A percentile compares a stretch with the other conserved stretches of the same genome.
Evolutionary conservation across 2,888 invertebrate genomes (phyloP).

Genomic region (Blastobasis adustella): DNA sequence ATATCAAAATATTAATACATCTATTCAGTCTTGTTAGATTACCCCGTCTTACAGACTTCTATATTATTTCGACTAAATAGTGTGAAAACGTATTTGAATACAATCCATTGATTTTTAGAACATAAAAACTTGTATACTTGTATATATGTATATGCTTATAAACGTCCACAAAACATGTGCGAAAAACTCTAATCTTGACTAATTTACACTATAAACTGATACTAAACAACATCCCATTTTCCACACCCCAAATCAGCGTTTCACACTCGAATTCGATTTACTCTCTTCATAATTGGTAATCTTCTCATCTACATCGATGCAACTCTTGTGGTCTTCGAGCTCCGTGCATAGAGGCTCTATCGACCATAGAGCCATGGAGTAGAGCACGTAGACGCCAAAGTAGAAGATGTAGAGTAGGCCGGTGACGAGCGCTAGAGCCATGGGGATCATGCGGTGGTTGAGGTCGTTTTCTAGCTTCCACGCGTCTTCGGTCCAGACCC

Average conservation of each 20-base stretch:
- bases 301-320: slow-evolving; percentile 14
- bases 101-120: too few species aligned
- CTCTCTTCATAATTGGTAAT: slow-evolving; percentile 28
- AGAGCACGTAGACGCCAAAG: slow-evolving; percentile 29
- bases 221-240: neutral
- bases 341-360: slow-evolving; percentile 43
- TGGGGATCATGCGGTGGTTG: slow-evolving; percentile 27
- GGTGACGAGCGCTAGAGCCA: slow-evolving; percentile 32
- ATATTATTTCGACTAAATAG: too few species aligned
- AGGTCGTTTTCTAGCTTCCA: slow-evolving; percentile 30
- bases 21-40: too few species aligned
- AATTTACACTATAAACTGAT: neutral
- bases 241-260: slow-evolving; percentile 9
- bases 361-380: slow-evolving; percentile 44
- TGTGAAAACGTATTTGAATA: too few species aligned
- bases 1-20: too few species aligned
- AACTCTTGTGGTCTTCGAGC: slow-evolving; percentile 13
- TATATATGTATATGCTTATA: too few species aligned
- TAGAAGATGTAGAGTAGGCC: slow-evolving; percentile 40
- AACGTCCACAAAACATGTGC: neutral
- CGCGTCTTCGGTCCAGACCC: slow-evolving; percentile 42
- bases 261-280: slow-evolving; percentile 22
- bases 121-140: too few species aligned
- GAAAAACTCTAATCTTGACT: neutral
- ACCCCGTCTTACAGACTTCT: too few species aligned